These are phyloP conservation scores for Ibidorhyncha struthersii DNA, from an alignment of 2,113 vertebrate genomes.

Conservation along the genomic window DNA sequence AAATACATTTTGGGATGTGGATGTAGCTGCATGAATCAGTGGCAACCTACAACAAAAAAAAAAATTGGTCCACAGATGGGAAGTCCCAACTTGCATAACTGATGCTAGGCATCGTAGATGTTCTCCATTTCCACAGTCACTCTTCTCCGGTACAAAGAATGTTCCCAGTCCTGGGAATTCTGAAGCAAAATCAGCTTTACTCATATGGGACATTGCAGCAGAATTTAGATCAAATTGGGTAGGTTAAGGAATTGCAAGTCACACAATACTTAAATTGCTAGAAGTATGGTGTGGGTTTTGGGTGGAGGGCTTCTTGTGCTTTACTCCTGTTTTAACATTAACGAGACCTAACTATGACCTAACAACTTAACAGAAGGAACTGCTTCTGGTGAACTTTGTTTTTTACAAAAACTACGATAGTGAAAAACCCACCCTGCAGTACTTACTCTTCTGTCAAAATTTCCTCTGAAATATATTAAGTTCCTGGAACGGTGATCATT, in stretches of 20 bases:
- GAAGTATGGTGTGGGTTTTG: neutral
- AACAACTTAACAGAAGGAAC: neutral
- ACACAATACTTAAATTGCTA: neutral
- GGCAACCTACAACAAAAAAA: neutral
- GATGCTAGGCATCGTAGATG: neutral
- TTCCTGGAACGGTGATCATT: neutral
- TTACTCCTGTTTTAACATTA: neutral
- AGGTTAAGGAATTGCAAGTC: neutral
- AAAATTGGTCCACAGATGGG: neutral
- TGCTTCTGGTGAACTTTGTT: neutral
- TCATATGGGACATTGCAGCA: neutral
- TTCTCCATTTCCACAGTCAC: neutral
- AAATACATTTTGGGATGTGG: fast-evolving
- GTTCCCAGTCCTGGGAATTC: neutral
- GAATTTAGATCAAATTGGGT: neutral
- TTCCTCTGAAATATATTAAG: neutral
- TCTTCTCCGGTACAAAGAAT: neutral
- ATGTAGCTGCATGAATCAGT: neutral
- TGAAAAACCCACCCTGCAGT: neutral
- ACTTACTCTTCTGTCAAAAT: neutral
- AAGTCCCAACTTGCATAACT: neutral
- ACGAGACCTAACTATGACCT: neutral
- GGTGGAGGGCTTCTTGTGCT: neutral
- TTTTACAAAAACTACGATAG: neutral
- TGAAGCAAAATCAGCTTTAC: neutral